Evolutionary conservation across 2,113 vertebrate genomes (phyloP).

Genomic region (Oncorhynchus keta): DNA sequence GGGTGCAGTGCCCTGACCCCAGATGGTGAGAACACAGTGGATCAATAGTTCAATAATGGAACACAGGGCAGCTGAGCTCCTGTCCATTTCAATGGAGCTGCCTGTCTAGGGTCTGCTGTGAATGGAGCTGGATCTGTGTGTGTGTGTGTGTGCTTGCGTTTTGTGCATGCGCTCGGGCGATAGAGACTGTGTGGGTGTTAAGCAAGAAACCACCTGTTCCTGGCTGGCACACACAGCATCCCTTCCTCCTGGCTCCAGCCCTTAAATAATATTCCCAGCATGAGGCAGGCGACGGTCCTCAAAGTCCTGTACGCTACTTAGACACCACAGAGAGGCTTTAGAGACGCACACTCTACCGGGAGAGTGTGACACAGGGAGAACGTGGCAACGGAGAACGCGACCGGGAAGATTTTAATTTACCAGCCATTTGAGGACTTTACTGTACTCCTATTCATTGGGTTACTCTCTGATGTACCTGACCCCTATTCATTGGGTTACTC

Average conservation of each 20-base stretch:
- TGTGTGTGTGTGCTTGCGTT: not conserved
- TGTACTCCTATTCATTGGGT: too few species aligned
- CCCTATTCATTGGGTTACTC: too few species aligned
- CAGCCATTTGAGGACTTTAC: too few species aligned
- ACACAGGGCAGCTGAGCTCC: conserved; percentile 36
- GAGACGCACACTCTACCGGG: not conserved
- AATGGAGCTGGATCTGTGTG: conserved; percentile 7
- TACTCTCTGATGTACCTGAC: too few species aligned
- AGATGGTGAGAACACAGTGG: conserved; percentile 23
- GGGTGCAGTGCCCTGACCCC: conserved; percentile 8
- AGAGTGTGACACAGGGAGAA: not conserved
- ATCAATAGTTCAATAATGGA: conserved; percentile 65
- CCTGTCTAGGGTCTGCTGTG: conserved; percentile 2
- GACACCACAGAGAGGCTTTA: not conserved
- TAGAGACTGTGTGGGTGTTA: not conserved
- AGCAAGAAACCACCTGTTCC: not conserved
- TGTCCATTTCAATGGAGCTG: conserved; percentile 48
- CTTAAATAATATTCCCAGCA: conserved; percentile 32
- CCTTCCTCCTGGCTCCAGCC: not conserved
- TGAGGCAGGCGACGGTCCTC: not conserved
- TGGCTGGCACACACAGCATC: not conserved
- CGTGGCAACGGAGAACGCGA: too few species aligned
- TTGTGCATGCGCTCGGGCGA: not conserved
- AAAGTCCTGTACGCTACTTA: not conserved
- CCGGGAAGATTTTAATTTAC: too few species aligned